Evolutionary conservation across 2,888 invertebrate species (phyloP), one percentile per base, ranked within the genome.

Genomic region (Eupithecia subumbrata): DNA sequence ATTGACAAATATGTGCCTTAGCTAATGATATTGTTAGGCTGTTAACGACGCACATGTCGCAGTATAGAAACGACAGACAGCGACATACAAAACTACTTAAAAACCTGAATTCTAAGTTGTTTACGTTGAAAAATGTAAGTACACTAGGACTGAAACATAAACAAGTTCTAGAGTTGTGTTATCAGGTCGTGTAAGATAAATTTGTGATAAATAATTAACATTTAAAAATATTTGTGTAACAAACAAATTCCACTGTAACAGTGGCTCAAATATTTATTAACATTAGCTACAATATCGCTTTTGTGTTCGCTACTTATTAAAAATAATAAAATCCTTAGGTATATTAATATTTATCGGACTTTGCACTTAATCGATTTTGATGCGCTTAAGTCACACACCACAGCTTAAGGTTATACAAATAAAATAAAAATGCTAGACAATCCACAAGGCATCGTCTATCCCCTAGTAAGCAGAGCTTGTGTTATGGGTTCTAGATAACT

Each of bases 151-250:
- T 68, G 7, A 43, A 67, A 43, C 25, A n/a, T n/a, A 67, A 67
- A 56, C 12, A 40, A 22, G 11, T 22, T 64, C 66, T n/a, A 74
- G 37, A 60, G 30, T 71, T 56, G 2, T 74, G 71, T 74, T 66
- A 74, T 67, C 66, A 52, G 14, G 52, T 25, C 14, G 12, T 18
- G 9, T 43, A 30, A 63, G 64, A 64, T 71, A 64, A 71, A 71
- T 5, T 25, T 63, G 5, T 63, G 30, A 18, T 30, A 45, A 64
- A 64, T 22, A 64, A 48, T 48, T n/a, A 22, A 18, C 5, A 34
- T 67, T 67, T 43, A 12, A 40, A 66, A 66, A 67, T 67, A 67
- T 67, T 67, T 67, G 43, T 16, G 7, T 43, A 22, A n/a, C 67
- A 22, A 67, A 67, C 2, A 37, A 8, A 30, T 18, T 37, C 14